Conservation (phyloP, 2,113 vertebrate genomes). For the Colistium nudipinnis region DNA sequence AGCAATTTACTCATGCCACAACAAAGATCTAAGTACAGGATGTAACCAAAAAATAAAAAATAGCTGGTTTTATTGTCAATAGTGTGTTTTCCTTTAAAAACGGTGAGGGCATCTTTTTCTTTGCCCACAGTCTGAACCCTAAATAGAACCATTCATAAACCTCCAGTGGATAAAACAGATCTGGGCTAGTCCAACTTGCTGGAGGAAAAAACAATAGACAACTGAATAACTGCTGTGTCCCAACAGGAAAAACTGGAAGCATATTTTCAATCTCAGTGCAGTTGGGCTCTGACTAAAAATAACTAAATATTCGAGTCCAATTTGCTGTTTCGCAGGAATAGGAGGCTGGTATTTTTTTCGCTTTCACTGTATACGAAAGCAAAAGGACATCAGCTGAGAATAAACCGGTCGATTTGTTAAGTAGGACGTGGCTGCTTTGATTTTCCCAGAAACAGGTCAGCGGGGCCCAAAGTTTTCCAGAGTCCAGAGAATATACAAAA, state of each 20-base stretch:
- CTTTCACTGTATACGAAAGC: not conserved
- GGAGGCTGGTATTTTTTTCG: not conserved
- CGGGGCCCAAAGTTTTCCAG: not conserved
- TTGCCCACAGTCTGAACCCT: slow-evolving; percentile 33
- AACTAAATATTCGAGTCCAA: not conserved
- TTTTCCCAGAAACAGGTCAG: slow-evolving; percentile 18
- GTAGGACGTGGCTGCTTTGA: slow-evolving; percentile 4
- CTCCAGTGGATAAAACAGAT: slow-evolving; percentile 31
- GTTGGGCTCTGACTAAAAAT: slow-evolving; percentile 15
- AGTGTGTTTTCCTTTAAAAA: slow-evolving; percentile 5
- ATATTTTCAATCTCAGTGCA: not conserved
- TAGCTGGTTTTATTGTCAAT: not conserved
- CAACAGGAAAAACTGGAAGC: not conserved
- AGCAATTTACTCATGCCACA: slow-evolving; percentile 44
- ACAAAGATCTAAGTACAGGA: slow-evolving; percentile 21
- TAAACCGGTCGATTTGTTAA: not conserved
- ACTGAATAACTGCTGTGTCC: not conserved
- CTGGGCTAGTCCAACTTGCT: slow-evolving; percentile 55
- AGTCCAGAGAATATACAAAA: not conserved
- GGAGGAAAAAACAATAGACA: slow-evolving; percentile 34
- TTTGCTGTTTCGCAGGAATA: not conserved
- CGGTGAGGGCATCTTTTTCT: not conserved
- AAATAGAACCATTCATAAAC: slow-evolving; percentile 41
- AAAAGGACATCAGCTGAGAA: not conserved
- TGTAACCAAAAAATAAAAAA: slow-evolving; percentile 17